Conservation (phyloP, 2,888 invertebrate genomes). For the Plebejus anna region DNA sequence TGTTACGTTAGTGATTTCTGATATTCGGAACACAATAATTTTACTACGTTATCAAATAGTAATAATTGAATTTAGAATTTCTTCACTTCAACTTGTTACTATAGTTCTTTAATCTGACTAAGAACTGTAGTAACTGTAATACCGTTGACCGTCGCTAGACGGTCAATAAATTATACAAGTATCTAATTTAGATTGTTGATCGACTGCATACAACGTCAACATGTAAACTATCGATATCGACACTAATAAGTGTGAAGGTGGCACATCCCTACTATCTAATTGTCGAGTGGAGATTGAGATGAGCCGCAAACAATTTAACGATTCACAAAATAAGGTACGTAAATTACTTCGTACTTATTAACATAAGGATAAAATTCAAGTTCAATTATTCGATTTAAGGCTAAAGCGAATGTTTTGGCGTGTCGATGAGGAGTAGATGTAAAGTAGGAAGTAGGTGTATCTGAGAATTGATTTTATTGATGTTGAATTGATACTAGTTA, state of each 20-base stretch:
- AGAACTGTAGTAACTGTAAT: no score
- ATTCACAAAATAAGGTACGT: background rate
- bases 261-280: background rate
- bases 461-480: no score
- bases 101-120: no score
- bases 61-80: no score
- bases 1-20: no score
- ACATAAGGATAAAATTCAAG: background rate
- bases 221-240: conserved; percentile 3
- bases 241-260: background rate
- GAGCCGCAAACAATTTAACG: conserved; percentile 9
- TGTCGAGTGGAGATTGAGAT: background rate
- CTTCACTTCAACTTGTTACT: no score
- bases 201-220: background rate
- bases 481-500: no score
- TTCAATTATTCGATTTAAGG: background rate
- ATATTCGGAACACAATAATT: no score
- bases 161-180: background rate
- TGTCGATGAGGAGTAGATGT: no score
- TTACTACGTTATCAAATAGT: no score
- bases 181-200: background rate
- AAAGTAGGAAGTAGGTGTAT: no score
- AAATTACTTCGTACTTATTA: background rate
- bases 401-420: background rate
- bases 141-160: background rate